Percentiles rank a stretch among this genome's conserved stretches.
Evolutionary conservation across 2,797 vertebrate genomes (phyloP).

Genomic region (Notolepis coatsorum): DNA sequence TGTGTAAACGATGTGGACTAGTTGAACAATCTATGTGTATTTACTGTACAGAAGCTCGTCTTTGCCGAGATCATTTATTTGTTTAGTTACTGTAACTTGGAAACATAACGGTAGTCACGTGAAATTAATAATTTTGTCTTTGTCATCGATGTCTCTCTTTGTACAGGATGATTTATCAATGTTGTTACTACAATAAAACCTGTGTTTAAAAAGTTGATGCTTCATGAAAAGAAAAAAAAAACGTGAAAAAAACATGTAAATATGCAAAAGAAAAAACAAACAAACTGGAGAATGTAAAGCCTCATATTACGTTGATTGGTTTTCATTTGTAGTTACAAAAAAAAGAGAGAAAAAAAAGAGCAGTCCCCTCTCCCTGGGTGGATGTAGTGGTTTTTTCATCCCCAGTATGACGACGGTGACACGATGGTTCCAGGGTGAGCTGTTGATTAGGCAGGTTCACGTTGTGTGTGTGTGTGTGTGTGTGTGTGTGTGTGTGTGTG

Average conservation of each 20-base stretch:
- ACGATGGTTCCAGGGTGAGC: no score
- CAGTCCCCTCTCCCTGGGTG: no score
- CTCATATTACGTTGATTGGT: no score
- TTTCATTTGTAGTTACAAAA: no score
- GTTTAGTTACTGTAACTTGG: slow-evolving; percentile 60
- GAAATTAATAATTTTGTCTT: slow-evolving; percentile 44
- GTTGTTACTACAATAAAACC: slow-evolving; percentile 75
- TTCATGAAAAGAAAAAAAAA: neutral
- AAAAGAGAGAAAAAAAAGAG: no score
- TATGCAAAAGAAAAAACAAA: neutral
- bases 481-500: slow-evolving; percentile 1
- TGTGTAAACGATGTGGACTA: slow-evolving; percentile 60
- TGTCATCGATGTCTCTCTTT: slow-evolving; percentile 61
- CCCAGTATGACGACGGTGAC: no score
- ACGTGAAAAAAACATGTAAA: neutral
- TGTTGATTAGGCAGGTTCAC: no score
- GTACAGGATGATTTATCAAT: slow-evolving; percentile 63
- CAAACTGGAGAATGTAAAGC: no score
- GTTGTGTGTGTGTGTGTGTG: no score
- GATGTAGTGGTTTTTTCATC: no score
- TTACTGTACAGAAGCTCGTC: slow-evolving; percentile 63
- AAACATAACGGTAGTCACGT: slow-evolving; percentile 45
- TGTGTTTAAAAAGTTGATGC: slow-evolving; percentile 40
- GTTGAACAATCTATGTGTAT: slow-evolving; percentile 56
- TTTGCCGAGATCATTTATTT: slow-evolving; percentile 56